Percentiles rank a stretch among this genome's conserved stretches.
Conservation (phyloP, 2,888 invertebrate species). For the Drosophila mulleri region DNA sequence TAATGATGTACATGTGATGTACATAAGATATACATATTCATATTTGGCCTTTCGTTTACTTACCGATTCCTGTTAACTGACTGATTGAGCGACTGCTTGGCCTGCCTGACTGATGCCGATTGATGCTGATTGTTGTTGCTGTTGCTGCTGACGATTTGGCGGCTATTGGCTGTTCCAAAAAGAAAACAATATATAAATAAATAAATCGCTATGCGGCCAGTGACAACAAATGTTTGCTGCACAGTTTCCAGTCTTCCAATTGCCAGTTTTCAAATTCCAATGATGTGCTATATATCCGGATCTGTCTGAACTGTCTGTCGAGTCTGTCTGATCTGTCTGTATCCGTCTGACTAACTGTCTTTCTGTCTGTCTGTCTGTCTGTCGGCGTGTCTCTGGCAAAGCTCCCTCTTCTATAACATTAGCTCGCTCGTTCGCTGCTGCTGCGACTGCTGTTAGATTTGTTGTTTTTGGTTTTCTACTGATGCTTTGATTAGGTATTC, state of each 20-base stretch:
- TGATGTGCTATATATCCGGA: not conserved
- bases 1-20: not conserved
- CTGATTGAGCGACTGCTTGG: constrained; percentile 21
- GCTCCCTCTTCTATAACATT: not conserved
- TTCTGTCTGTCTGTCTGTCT: not conserved
- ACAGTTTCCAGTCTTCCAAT: constrained; percentile 9
- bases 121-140: constrained; percentile 10
- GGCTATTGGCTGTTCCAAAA: constrained; percentile 11
- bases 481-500: not conserved
- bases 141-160: constrained; percentile 9
- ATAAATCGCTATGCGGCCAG: not conserved
- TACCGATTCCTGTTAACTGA: constrained; percentile 24
- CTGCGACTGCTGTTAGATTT: not conserved
- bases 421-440: constrained; percentile 1
- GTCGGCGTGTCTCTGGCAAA: not conserved
- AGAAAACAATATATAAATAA: constrained; percentile 3
- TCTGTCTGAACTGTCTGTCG: not conserved
- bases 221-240: constrained; percentile 7
- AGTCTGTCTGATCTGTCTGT: not conserved
- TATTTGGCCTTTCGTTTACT: constrained; percentile 4
- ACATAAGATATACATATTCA: not conserved
- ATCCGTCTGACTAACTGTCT: not conserved
- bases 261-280: constrained; percentile 3
- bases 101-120: constrained; percentile 2
- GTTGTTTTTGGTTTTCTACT: not conserved